phyloP scores from a whole-genome alignment of 1,140 invertebrate genomes.

The Mercenaria mercenaria region DNA sequence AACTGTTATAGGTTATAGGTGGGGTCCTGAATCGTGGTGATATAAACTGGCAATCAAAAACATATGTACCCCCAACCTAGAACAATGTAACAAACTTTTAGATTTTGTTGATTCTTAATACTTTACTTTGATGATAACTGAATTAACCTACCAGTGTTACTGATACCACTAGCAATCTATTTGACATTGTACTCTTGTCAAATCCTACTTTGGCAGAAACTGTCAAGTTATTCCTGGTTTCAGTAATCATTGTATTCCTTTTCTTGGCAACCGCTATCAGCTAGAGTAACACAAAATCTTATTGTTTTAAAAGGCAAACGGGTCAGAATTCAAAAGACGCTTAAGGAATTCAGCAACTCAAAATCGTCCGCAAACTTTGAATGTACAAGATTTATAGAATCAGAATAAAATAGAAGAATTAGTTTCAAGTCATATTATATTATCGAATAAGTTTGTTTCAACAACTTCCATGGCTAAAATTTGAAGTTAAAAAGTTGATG shows the following conservation, averaged over 20 bases:
- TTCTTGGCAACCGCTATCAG: neutral
- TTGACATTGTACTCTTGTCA: too few relatives aligned
- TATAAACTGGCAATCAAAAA: conserved; percentile 15
- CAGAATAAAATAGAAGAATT: neutral
- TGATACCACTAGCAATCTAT: neutral
- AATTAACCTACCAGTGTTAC: conserved; percentile 23
- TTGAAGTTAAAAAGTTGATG: neutral
- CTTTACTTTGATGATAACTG: neutral
- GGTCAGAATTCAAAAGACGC: neutral
- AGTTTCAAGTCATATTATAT: neutral
- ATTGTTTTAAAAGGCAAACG: neutral
- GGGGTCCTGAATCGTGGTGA: conserved; percentile 1
- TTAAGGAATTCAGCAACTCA: neutral
- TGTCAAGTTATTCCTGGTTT: too few relatives aligned
- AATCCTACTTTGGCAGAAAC: too few relatives aligned
- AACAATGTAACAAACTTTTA: conserved; percentile 35
- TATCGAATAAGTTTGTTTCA: neutral
- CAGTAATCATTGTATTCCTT: neutral
- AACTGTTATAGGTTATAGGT: neutral
- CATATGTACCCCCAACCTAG: neutral
- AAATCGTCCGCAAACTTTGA: neutral
- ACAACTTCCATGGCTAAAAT: neutral
- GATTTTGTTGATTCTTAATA: neutral
- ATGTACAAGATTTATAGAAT: neutral
- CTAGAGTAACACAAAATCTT: neutral